phyloP scores from a whole-genome alignment of 2,888 invertebrate species.

The Melieria crassipennis region DNA sequence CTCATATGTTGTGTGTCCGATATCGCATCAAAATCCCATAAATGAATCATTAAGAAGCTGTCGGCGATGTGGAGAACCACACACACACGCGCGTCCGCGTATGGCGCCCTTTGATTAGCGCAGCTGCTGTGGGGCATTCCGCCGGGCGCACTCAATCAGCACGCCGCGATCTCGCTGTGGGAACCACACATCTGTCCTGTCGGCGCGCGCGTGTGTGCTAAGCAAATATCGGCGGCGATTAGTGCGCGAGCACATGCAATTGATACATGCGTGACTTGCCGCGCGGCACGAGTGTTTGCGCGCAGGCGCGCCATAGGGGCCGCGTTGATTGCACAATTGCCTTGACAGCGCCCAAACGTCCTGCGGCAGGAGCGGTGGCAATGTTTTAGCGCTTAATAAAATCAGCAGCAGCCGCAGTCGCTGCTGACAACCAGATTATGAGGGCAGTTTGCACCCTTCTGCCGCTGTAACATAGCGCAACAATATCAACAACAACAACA shows the following conservation, averaged over 20 bases:
- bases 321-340: neutral
- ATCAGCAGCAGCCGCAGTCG: neutral
- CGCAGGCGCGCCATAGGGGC: neutral
- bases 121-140: too few species aligned
- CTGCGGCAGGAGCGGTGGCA: slow-evolving; percentile 18
- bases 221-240: slow-evolving; percentile 32
- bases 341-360: slow-evolving; percentile 11
- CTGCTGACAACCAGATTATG: slow-evolving; percentile 45
- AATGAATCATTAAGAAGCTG: too few species aligned
- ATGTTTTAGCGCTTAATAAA: slow-evolving; percentile 2
- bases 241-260: slow-evolving; percentile 25
- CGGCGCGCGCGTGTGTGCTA: slow-evolving; percentile 19
- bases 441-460: slow-evolving; percentile 47
- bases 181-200: too few species aligned
- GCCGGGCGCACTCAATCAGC: too few species aligned
- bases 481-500: slow-evolving; percentile 27
- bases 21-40: too few species aligned
- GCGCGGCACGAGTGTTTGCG: slow-evolving; percentile 39
- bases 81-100: too few species aligned
- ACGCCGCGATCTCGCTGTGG: too few species aligned
- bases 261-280: slow-evolving; percentile 44
- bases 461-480: slow-evolving; percentile 32
- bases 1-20: too few species aligned
- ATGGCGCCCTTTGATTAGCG: too few species aligned
- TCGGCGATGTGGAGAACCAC: too few species aligned